Evolutionary conservation across 2,888 invertebrate genomes (phyloP), one percentile per base, ranked within the genome.

Genomic region (Macaria notata): DNA sequence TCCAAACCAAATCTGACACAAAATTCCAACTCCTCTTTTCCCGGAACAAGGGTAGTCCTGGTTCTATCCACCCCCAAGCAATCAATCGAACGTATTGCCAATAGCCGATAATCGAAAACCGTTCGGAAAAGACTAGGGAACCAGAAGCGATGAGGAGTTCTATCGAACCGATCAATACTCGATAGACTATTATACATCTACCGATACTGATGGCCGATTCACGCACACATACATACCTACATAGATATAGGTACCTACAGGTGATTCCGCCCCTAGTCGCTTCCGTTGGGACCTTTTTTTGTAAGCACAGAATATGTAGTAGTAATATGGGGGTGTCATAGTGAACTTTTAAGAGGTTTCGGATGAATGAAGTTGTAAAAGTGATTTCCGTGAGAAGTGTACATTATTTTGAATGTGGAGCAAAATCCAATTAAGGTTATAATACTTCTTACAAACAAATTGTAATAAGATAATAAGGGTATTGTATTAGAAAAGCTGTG

Each of bases 61-160:
- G n/a, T n/a, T n/a, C n/a, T 9, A 44, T 49, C 56, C 47, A 45
- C 65, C 54, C 47, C 42, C 31, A 46, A 41, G 31, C 33, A 9
- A 51, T 53, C 50, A 74, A 79, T 81, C 71, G 77, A 73, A 69
- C 65, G 69, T 87, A 89, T 88, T 70, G 85, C 78, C 80, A 84
- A 90, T 89, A 78, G 75, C 83, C 88, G 80, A 90, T 91, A 88
- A 85, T 85, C 84, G 83, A 83, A 76, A 79, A 81, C 77, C 81
- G 86, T 86, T 91, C 86, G 88, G 80, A 86, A 89, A 88, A 70
- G 78, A 91, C 89, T 71, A 88, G 86, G 88, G 54, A 36, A 51
- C 9, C 83, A 90, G 76, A 65, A 70, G 59, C 9, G 5, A 29
- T 39, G 8, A 65, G 64, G 79, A 83, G 82, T 60, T 77, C 68